phyloP scores from a whole-genome alignment of 2,888 invertebrate species.

The Ecliptopera silaceata region DNA sequence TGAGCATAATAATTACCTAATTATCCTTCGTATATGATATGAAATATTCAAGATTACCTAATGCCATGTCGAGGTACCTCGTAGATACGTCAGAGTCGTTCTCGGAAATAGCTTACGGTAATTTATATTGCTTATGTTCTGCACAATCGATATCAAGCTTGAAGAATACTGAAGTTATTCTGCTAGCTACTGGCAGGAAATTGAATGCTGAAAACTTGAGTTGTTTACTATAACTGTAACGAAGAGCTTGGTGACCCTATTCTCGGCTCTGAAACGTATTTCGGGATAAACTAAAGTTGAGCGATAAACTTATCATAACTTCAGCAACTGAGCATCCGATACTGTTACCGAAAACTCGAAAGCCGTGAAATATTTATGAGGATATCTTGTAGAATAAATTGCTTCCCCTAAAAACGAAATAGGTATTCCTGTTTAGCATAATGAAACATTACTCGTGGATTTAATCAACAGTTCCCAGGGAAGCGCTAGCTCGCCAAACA shows the following conservation, averaged over 20 bases:
- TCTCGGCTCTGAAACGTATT: slow-evolving; percentile 13
- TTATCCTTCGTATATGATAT: not conserved
- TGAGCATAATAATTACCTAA: slow-evolving; percentile 5
- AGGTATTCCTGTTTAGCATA: slow-evolving; percentile 30
- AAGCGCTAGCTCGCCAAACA: slow-evolving; percentile 29
- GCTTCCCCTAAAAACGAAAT: slow-evolving; percentile 19
- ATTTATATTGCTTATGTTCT: slow-evolving; percentile 3
- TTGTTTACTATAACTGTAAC: slow-evolving; percentile 18
- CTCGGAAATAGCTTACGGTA: slow-evolving; percentile 6
- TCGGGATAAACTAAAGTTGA: slow-evolving; percentile 11
- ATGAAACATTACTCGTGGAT: slow-evolving; percentile 20
- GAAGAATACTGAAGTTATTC: not conserved
- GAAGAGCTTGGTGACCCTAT: slow-evolving; percentile 15
- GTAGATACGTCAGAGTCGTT: slow-evolving; percentile 7
- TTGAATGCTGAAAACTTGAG: slow-evolving; percentile 15
- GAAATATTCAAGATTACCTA: slow-evolving; percentile 14
- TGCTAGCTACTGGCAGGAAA: slow-evolving; percentile 8
- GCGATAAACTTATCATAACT: slow-evolving; percentile 15
- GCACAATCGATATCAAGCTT: slow-evolving; percentile 2
- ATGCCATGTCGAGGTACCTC: not conserved
- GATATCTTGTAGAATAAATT: slow-evolving; percentile 22
- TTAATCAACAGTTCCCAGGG: slow-evolving; percentile 30
- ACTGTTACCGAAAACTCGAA: slow-evolving; percentile 17
- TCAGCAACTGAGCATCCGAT: slow-evolving; percentile 13
- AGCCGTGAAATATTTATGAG: slow-evolving; percentile 25